phyloP scores from a whole-genome alignment of 2,113 vertebrate species.

The Xiphorhynchus elegans region DNA sequence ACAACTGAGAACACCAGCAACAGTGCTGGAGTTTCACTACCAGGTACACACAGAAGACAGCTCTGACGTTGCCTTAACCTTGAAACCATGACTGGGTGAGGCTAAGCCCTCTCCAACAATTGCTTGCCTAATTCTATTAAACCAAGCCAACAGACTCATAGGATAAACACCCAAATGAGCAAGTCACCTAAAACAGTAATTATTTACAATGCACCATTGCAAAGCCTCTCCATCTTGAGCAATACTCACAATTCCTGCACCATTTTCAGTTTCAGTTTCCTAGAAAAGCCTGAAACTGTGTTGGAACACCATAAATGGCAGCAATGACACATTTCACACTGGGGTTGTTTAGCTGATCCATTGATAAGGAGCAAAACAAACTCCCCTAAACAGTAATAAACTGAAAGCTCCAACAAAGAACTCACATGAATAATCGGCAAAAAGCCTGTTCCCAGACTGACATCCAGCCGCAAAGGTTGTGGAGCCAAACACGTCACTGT shows the following conservation, averaged over 20 bases:
- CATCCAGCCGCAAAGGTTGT: neutral
- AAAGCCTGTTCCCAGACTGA: neutral
- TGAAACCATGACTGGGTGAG: neutral
- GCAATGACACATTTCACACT: neutral
- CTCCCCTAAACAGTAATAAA: neutral
- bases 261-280: neutral
- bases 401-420: neutral
- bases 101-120: neutral
- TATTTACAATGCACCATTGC: neutral
- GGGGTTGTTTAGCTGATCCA: neutral
- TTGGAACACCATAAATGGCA: neutral
- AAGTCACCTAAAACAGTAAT: neutral
- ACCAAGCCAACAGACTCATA: neutral
- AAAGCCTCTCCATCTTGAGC: neutral
- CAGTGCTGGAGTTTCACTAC: neutral
- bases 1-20: neutral
- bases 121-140: constrained; percentile 18
- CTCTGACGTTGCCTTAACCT: constrained; percentile 10
- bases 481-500: fast-evolving
- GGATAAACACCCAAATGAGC: neutral
- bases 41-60: neutral
- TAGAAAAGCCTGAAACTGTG: neutral
- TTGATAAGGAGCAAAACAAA: neutral
- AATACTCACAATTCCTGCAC: fast-evolving
- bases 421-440: neutral